These are phyloP conservation scores for Ictalurus punctatus DNA, from an alignment of 2,113 vertebrate genomes.

Conservation along the genomic window DNA sequence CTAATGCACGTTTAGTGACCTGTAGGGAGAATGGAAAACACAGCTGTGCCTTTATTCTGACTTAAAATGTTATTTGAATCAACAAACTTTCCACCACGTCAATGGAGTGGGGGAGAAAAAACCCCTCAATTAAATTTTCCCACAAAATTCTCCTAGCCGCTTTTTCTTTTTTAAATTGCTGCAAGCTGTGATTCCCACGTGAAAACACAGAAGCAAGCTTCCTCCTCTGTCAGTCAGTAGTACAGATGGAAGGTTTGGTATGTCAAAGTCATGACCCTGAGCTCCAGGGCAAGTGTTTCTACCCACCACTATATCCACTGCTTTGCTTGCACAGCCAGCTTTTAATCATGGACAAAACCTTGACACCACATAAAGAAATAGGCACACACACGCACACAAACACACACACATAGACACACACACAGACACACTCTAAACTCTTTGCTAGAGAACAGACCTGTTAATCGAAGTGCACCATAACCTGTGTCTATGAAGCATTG, in stretches of 20 bases:
- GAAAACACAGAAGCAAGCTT: slow-evolving; percentile 86
- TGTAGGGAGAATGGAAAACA: slow-evolving; percentile 71
- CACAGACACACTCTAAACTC: slow-evolving; percentile 40
- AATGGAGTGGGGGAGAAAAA: slow-evolving; percentile 75
- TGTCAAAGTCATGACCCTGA: slow-evolving; percentile 83
- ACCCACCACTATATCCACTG: slow-evolving; percentile 79
- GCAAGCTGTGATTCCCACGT: slow-evolving; percentile 95
- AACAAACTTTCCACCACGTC: slow-evolving; percentile 79
- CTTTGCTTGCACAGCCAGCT: slow-evolving; percentile 85
- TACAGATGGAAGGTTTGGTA: slow-evolving; percentile 78
- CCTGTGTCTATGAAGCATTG: slow-evolving; percentile 17
- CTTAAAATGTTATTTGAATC: slow-evolving; percentile 77
- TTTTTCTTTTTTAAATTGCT: slow-evolving; percentile 77
- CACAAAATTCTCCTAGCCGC: slow-evolving; percentile 78
- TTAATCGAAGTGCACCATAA: slow-evolving; percentile 29
- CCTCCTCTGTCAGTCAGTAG: slow-evolving; percentile 89
- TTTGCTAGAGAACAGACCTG: slow-evolving; percentile 11
- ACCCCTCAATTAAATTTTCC: slow-evolving; percentile 84
- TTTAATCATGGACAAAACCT: slow-evolving; percentile 73
- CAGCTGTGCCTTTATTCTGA: slow-evolving; percentile 74
- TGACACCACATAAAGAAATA: slow-evolving; percentile 1
- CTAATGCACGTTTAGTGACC: slow-evolving; percentile 66
- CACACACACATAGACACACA: neutral
- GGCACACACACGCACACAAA: slow-evolving; percentile 16
- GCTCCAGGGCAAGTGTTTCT: slow-evolving; percentile 82